Evolutionary conservation across 2,797 vertebrate genomes (phyloP).

Genomic region (Chaetodon trifasciatus): DNA sequence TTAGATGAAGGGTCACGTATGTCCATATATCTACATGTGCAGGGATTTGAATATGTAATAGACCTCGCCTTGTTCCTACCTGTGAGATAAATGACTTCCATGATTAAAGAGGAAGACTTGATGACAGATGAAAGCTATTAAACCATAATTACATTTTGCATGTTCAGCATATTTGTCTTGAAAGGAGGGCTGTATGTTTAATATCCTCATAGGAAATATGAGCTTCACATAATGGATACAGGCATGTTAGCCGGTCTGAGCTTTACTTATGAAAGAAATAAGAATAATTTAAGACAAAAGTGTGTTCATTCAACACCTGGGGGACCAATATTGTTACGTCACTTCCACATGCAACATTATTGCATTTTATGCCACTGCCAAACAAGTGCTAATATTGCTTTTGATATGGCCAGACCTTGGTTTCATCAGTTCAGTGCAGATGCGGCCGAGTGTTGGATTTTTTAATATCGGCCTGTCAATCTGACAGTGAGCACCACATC

Average conservation of each 20-base stretch:
- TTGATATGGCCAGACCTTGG: slow-evolving; percentile 78
- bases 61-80: slow-evolving; percentile 63
- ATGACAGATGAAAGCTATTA: slow-evolving; percentile 83
- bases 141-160: slow-evolving; percentile 79
- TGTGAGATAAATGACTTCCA: slow-evolving; percentile 74
- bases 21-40: slow-evolving; percentile 67
- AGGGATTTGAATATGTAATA: slow-evolving; percentile 75
- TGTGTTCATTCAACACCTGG: slow-evolving; percentile 69
- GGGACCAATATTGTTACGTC: slow-evolving; percentile 79
- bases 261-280: slow-evolving; percentile 68
- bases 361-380: slow-evolving; percentile 82
- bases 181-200: slow-evolving; percentile 71
- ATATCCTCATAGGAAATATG: slow-evolving; percentile 75
- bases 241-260: slow-evolving; percentile 46
- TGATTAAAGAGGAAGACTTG: slow-evolving; percentile 79
- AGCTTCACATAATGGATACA: slow-evolving; percentile 66
- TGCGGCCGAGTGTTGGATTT: slow-evolving; percentile 82
- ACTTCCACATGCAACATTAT: slow-evolving; percentile 79
- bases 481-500: slow-evolving; percentile 74
- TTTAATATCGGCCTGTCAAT: slow-evolving; percentile 89
- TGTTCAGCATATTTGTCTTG: slow-evolving; percentile 80
- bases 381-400: slow-evolving; percentile 86
- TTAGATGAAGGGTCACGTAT: slow-evolving; percentile 70
- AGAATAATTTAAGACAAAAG: slow-evolving; percentile 78
- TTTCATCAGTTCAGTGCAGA: slow-evolving; percentile 85